Evolutionary conservation across 2,888 invertebrate genomes (phyloP).

Genomic region (Latrodectus elegans): DNA sequence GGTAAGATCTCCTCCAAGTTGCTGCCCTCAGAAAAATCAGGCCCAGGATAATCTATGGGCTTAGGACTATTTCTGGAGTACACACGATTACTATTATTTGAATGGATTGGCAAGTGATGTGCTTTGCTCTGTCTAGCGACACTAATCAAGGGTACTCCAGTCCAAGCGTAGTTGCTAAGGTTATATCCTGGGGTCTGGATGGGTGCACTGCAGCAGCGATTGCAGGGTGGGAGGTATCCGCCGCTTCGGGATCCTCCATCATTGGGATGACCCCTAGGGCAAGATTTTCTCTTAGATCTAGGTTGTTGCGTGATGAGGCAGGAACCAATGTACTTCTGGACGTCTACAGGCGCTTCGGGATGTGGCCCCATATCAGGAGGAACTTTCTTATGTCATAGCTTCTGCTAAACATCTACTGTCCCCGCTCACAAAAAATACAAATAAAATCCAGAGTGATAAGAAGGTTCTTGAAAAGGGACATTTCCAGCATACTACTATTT

Average conservation of each 20-base stretch:
- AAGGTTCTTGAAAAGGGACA: no score
- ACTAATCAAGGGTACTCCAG: slow-evolving; percentile 87
- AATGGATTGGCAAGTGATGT: slow-evolving; percentile 63
- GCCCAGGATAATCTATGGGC: slow-evolving; percentile 18
- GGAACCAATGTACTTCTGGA: slow-evolving; percentile 81
- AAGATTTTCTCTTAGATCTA: slow-evolving; percentile 51
- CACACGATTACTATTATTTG: slow-evolving; percentile 1
- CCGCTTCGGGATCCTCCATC: slow-evolving; percentile 30
- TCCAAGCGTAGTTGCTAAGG: slow-evolving; percentile 77
- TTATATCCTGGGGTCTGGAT: slow-evolving; percentile 36
- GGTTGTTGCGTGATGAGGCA: slow-evolving; percentile 78
- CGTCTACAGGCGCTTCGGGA: slow-evolving; percentile 79
- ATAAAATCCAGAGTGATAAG: no score
- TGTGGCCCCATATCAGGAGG: slow-evolving; percentile 82
- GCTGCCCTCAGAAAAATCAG: slow-evolving; percentile 39
- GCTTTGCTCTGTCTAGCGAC: slow-evolving; percentile 80
- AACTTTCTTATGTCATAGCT: slow-evolving; percentile 34
- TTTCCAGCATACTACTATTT: no score
- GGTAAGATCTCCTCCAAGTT: slow-evolving; percentile 75
- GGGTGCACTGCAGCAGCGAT: slow-evolving; percentile 46
- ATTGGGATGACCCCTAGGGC: slow-evolving; percentile 33
- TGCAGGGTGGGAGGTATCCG: slow-evolving; percentile 41
- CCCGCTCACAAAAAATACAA: background rate
- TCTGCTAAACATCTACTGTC: background rate
- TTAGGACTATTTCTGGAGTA: background rate